Conservation (phyloP, 2,113 vertebrate species). For the Mobula birostris region DNA sequence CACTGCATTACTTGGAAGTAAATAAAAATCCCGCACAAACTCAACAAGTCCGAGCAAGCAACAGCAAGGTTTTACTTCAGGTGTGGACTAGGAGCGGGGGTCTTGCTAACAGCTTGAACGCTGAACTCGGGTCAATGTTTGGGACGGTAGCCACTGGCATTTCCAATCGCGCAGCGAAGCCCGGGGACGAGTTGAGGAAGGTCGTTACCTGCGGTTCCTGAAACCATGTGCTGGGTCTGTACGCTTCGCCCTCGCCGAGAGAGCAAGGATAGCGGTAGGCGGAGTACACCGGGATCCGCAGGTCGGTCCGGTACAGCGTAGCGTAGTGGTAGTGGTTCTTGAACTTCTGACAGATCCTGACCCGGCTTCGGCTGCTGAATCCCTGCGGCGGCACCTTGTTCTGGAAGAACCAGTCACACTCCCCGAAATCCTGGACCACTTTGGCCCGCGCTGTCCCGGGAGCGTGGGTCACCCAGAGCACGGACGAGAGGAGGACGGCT, state of each 20-base stretch:
- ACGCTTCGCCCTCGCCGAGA: background rate
- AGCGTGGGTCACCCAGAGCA: background rate
- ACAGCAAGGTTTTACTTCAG: too few relatives aligned
- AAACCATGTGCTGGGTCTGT: background rate
- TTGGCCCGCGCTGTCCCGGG: background rate
- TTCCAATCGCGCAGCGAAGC: too few relatives aligned
- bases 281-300: background rate
- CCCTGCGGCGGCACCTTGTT: background rate
- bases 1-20: too few relatives aligned
- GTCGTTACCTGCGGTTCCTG: background rate
- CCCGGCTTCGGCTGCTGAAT: background rate
- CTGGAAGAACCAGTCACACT: background rate
- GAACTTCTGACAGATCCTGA: background rate
- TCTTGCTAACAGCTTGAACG: too few relatives aligned
- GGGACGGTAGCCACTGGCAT: too few relatives aligned
- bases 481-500: too few relatives aligned
- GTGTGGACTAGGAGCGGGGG: too few relatives aligned
- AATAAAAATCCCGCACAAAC: too few relatives aligned
- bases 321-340: background rate
- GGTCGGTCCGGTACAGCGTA: background rate
- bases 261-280: background rate
- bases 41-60: too few relatives aligned
- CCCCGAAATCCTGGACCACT: background rate
- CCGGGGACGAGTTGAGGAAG: too few relatives aligned
- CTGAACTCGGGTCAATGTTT: too few relatives aligned